phyloP scores from a whole-genome alignment of 2,113 vertebrate species.

The Crotalus viridis region DNA sequence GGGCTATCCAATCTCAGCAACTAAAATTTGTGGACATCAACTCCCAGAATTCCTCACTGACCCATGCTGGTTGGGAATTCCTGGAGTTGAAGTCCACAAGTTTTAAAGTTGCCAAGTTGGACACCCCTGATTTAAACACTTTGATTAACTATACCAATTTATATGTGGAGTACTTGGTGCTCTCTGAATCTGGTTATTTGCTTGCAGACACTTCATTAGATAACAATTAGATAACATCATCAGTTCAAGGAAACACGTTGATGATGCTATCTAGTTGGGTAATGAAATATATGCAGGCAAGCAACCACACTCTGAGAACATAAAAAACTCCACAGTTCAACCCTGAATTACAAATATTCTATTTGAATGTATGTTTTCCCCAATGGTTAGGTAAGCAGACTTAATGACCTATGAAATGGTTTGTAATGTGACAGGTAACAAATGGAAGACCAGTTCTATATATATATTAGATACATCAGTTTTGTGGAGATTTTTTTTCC shows the following conservation, averaged over 20 bases:
- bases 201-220: neutral
- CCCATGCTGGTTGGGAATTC: neutral
- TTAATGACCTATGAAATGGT: neutral
- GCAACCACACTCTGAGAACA: neutral
- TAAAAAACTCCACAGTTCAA: neutral
- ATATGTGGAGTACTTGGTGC: neutral
- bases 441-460: neutral
- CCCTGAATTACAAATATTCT: neutral
- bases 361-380: neutral
- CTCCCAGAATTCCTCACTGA: neutral
- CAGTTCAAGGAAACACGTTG: neutral
- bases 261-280: neutral
- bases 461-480: neutral
- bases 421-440: neutral
- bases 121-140: neutral
- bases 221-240: neutral
- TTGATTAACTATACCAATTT: neutral
- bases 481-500: neutral
- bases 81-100: neutral
- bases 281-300: neutral
- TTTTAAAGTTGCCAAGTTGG: neutral
- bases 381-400: neutral
- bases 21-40: neutral
- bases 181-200: neutral
- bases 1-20: neutral